Conservation (phyloP, 2,888 invertebrate species). For the Cephus runcator region DNA sequence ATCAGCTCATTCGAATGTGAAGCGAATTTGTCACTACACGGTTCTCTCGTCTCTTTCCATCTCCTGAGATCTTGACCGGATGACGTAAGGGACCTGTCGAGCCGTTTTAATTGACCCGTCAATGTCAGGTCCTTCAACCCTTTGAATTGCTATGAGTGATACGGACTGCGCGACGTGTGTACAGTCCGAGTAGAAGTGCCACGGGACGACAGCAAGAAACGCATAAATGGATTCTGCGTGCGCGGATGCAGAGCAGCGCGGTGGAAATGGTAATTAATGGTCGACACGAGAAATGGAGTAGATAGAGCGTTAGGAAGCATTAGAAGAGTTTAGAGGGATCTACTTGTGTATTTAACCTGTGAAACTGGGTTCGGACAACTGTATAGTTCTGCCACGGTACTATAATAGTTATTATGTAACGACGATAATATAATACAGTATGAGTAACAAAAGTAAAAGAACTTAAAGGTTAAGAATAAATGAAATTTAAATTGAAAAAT, state of each 20-base stretch:
- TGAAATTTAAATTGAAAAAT: constrained; percentile 29
- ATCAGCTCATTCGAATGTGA: constrained; percentile 49
- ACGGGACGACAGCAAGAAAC: background rate
- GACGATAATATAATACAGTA: constrained; percentile 53
- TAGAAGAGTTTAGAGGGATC: constrained; percentile 20
- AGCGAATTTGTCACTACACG: constrained; percentile 8
- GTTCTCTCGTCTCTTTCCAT: background rate
- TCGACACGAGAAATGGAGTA: background rate
- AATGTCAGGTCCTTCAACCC: background rate
- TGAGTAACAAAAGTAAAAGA: constrained; percentile 43
- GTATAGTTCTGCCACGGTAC: constrained; percentile 60
- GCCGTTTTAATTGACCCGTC: background rate
- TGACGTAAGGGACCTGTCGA: background rate
- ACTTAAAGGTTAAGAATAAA: constrained; percentile 12
- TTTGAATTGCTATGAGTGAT: background rate
- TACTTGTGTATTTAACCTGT: constrained; percentile 43
- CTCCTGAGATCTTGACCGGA: background rate
- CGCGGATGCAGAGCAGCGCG: background rate
- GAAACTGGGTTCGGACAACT: constrained; percentile 53
- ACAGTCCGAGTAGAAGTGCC: background rate
- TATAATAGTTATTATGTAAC: constrained; percentile 60
- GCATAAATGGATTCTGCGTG: background rate
- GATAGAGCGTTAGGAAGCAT: background rate
- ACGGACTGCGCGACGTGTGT: background rate
- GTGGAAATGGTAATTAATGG: background rate